Evolutionary conservation across 2,113 vertebrate genomes (phyloP).

Genomic region (Zosterops borbonicus): DNA sequence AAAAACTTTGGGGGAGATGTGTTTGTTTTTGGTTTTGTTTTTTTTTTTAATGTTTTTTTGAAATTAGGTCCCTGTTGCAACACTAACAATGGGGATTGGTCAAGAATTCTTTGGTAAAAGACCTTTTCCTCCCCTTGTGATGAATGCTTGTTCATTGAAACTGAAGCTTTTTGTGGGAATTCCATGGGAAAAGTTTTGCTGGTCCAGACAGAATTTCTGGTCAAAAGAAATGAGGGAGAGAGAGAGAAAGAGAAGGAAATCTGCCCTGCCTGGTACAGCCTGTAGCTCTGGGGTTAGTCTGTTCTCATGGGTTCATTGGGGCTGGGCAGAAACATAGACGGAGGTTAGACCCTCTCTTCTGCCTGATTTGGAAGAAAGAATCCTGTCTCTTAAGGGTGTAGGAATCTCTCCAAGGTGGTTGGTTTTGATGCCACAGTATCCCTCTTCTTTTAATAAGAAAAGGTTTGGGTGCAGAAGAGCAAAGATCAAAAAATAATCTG

Average conservation of each 20-base stretch:
- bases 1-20: background rate
- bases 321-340: background rate
- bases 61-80: background rate
- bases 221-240: conserved; percentile 16
- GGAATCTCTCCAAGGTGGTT: background rate
- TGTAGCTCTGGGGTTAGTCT: background rate
- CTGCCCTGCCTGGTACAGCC: background rate
- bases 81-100: background rate
- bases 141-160: conserved; percentile 37
- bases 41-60: background rate
- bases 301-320: background rate
- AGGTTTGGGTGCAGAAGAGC: background rate
- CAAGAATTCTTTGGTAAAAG: background rate
- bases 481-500: background rate
- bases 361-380: background rate
- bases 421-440: background rate
- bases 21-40: background rate
- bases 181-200: conserved; percentile 21
- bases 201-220: background rate
- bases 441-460: background rate
- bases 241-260: background rate
- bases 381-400: background rate
- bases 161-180: conserved; percentile 21
- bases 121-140: background rate
- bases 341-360: background rate